Conservation (phyloP, 2,888 invertebrate genomes). For the Diplazon laetatorius region DNA sequence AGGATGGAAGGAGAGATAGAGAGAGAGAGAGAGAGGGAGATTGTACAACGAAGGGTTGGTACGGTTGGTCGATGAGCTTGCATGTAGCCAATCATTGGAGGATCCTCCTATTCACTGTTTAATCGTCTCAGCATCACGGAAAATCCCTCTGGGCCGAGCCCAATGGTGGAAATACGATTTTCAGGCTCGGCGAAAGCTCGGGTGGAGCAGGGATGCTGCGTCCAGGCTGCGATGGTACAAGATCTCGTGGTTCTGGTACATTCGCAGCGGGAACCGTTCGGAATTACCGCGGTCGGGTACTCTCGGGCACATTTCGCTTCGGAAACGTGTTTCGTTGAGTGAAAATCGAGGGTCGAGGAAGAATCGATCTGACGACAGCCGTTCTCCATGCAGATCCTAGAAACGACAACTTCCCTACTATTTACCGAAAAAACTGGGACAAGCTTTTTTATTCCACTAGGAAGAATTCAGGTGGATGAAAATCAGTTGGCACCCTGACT, state of each 20-base stretch:
- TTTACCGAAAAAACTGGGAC: no score
- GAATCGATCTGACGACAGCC: slow-evolving; percentile 19
- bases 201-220: slow-evolving; percentile 7
- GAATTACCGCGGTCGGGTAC: slow-evolving; percentile 52
- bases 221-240: slow-evolving; percentile 3
- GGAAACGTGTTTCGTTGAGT: background rate
- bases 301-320: background rate
- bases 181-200: slow-evolving; percentile 8
- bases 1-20: no score
- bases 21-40: background rate
- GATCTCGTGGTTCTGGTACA: slow-evolving; percentile 69
- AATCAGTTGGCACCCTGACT: no score
- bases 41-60: slow-evolving; percentile 41
- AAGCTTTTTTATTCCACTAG: no score
- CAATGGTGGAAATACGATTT: slow-evolving; percentile 28
- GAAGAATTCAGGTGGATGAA: no score
- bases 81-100: slow-evolving; percentile 78
- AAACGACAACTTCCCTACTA: no score
- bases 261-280: slow-evolving; percentile 69
- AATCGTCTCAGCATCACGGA: slow-evolving; percentile 77
- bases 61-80: slow-evolving; percentile 64
- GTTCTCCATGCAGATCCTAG: background rate
- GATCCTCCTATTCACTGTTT: slow-evolving; percentile 79
- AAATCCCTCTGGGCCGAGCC: slow-evolving; percentile 29
- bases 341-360: slow-evolving; percentile 15